These are phyloP conservation scores for Eupithecia pulchellata DNA, from an alignment of 2,888 invertebrate species.

Conservation along the genomic window DNA sequence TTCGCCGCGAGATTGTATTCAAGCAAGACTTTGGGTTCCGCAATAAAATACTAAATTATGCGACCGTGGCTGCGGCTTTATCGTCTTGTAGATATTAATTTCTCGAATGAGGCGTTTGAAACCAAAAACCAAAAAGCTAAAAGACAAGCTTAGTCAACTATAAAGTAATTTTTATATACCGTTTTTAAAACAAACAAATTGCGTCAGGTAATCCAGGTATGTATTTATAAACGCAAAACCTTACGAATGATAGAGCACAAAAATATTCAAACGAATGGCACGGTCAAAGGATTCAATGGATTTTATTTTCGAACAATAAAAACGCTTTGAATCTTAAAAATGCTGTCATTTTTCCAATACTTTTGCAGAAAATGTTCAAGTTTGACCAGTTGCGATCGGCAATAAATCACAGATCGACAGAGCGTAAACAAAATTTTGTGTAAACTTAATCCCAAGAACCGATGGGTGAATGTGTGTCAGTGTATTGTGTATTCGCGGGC, in stretches of 20 bases:
- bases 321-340: constrained; percentile 8
- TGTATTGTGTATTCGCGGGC: constrained; percentile 60
- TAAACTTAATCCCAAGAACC: constrained; percentile 65
- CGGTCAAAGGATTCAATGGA: constrained; percentile 28
- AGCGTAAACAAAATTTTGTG: constrained; percentile 61
- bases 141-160: background rate
- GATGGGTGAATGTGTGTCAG: constrained; percentile 55
- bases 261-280: constrained; percentile 17
- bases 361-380: constrained; percentile 31
- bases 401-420: constrained; percentile 59
- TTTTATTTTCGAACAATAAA: constrained; percentile 16
- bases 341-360: constrained; percentile 21
- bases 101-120: constrained; percentile 41
- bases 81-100: constrained; percentile 45
- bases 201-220: background rate
- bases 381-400: constrained; percentile 44
- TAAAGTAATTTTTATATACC: background rate
- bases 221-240: background rate
- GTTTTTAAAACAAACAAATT: background rate
- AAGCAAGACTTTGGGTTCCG: constrained; percentile 45
- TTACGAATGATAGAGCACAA: constrained; percentile 2
- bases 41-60: constrained; percentile 55
- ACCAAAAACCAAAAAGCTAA: background rate
- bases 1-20: constrained; percentile 50
- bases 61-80: constrained; percentile 35